Evolutionary conservation across 2,888 invertebrate species (phyloP), one percentile per base, ranked within the genome.

Genomic region (Conus canariensis): DNA sequence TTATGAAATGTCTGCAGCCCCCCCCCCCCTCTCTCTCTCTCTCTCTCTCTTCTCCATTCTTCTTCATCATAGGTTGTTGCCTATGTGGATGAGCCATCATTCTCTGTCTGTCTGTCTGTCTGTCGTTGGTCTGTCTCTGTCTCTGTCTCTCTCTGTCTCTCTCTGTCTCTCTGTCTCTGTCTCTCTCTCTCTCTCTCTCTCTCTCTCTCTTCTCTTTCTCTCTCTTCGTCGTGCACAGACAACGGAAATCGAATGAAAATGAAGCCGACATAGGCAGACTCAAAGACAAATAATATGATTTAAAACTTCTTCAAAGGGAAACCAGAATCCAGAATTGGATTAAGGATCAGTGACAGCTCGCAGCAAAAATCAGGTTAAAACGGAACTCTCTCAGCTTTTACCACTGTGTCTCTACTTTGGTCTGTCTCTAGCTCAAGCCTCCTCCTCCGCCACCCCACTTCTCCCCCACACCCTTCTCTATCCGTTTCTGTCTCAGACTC

Each of bases 21-120:
- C n/a, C 25, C 77, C 25, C 25, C 25, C 25, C 25, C 77, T 77
- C 77, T 82, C 82, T 82, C 77, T 77, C 25, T 77, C 77, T 77
- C 77, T 77, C 25, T 77, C 77, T 77, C 77, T 77, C 77, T 77
- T 19, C 22, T 22, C 6, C 70, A 25, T 25, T 77, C 77, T 56
- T 56, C 16, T 30, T 80, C 80, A 9, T 19, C 19, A 8, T n/a
- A 30, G 30, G 30, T 30, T 0, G 30, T 30, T 30, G 30, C 30
- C 30, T 2, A 30, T 30, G 30, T 30, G 30, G 2, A 30, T 30
- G 30, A 2, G 30, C 30, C 30, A 30, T 30, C 1, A 5, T 19
- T 45, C 82, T 82, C 82, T 82, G 56, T 82, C 82, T 82, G 16
- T 56, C 82, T 82, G 25, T 80, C 30, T 80, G 12, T 80, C 30